A percentile compares a stretch with the other conserved stretches of the same genome.
These are phyloP conservation scores for Porites australiensis DNA, from an alignment of 64 coral and sea anemone species.

Conservation along the genomic window DNA sequence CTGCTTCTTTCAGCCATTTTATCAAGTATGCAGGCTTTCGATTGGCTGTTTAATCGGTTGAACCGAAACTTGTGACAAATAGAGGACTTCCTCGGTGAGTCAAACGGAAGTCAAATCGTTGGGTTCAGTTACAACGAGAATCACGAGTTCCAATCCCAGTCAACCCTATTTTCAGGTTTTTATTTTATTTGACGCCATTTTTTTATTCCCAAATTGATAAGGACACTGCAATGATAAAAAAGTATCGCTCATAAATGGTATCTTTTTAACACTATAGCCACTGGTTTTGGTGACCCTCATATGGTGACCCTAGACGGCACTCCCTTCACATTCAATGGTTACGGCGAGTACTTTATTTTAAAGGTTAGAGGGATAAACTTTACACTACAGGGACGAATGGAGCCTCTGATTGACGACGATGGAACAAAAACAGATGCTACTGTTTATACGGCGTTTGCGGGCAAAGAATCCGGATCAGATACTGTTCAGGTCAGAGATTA, in stretches of 20 bases:
- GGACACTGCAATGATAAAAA: no score
- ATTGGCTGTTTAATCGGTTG: no score
- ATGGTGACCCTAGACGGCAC: conserved; percentile 71
- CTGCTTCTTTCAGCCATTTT: no score
- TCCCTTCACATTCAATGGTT: conserved; percentile 65
- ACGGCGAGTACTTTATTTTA: conserved; percentile 55
- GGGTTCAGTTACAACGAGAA: no score
- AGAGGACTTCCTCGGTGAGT: no score
- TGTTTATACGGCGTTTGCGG: conserved; percentile 60
- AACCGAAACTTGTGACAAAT: no score
- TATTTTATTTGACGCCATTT: no score
- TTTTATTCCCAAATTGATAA: no score
- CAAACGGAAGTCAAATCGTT: no score
- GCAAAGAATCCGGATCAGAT: conserved; percentile 25
- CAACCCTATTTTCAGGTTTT: no score
- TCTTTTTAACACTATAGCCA: background rate
- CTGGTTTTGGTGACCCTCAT: conserved; percentile 70
- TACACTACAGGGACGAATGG: conserved; percentile 48
- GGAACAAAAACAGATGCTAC: conserved; percentile 24
- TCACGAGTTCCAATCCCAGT: no score
- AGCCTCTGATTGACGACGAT: conserved; percentile 6
- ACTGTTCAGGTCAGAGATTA: conserved; percentile 24
- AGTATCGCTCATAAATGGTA: background rate
- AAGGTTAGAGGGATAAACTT: conserved; percentile 45
- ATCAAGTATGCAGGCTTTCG: no score